Evolutionary conservation across 1,140 invertebrate species (phyloP).

Genomic region (Phenacoccus solenopsis): DNA sequence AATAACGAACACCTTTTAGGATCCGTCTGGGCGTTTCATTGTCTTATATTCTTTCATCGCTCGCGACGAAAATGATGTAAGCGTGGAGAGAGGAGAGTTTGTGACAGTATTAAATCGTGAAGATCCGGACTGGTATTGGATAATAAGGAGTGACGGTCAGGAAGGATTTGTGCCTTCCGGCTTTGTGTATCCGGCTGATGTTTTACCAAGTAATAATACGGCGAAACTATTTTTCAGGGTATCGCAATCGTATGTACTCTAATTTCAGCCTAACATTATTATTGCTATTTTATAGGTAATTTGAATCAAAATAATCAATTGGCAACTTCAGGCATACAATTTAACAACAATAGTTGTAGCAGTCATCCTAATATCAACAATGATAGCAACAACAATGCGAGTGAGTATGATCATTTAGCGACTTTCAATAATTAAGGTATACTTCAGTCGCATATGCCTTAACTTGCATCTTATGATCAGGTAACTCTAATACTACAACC

Average conservation of each 20-base stretch:
- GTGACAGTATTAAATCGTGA: conserved; percentile 87
- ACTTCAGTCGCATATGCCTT: background rate
- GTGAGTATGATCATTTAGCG: background rate
- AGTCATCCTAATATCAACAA: background rate
- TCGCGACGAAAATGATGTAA: conserved; percentile 86
- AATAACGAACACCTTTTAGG: conserved; percentile 34
- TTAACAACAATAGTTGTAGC: conserved; percentile 11
- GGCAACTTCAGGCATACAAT: background rate
- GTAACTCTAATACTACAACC: conserved; percentile 27
- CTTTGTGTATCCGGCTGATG: conserved; percentile 83
- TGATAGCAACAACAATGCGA: background rate
- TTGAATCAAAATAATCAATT: conserved; percentile 33
- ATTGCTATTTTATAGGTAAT: too few relatives aligned
- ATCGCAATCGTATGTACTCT: conserved; percentile 21
- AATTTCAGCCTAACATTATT: conserved; percentile 12
- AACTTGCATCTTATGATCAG: conserved; percentile 22
- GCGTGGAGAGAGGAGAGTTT: conserved; percentile 83
- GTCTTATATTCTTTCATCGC: conserved; percentile 87
- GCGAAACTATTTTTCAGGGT: too few relatives aligned
- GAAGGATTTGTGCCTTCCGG: conserved; percentile 91
- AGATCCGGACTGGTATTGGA: conserved; percentile 93
- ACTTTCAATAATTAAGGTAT: background rate
- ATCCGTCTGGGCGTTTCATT: conserved; percentile 77
- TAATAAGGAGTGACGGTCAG: conserved; percentile 76
- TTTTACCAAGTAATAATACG: conserved; percentile 61